Evolutionary conservation across 2,888 invertebrate genomes (phyloP), one percentile per base, ranked within the genome.

Genomic region (Oxytorus armatus): DNA sequence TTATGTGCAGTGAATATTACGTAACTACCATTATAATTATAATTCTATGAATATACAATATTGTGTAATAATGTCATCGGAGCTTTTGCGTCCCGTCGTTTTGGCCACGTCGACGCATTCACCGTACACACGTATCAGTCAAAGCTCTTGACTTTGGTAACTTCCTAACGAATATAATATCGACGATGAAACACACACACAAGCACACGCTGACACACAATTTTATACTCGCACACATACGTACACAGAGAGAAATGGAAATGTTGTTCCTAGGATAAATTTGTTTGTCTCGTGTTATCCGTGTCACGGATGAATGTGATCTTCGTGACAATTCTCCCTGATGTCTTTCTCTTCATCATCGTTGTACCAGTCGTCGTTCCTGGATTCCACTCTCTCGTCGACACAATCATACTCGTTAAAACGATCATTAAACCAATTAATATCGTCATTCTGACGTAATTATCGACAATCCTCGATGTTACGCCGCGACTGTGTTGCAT

Each of bases 401-500:
- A 49, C 49, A 44, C 55, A 72, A 79, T 69, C 53, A 78, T 44
- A 65, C 66, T 33, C 55, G 76, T 73, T 72, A 80, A 76, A 74
- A 63, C 68, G 61, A 80, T 68, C 39, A 77, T 25, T 49, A 77
- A 36, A 11, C 39, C 77, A 42, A 77, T 18, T 0, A 74, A 21
- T 23, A 77, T 77, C 18, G 42, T 73, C 33, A 63, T 53, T 51
- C 42, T 53, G 33, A 39, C 53, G 21, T 29, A 44, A 69, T 29
- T 42, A 49, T 77, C 73, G 36, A 73, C 44, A 14, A 23, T 29
- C 10, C 53, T 21, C 7, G 63, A 55, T 3, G 55, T 29, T n/a
- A 69, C 16, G 49, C 92, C 93, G 0, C 93, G 92, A 74, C 95
- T 95, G 85, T 95, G 94, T 86, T 96, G 96, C 96, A 96, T 96